Evolutionary conservation across 1,140 invertebrate species (phyloP), one percentile per base, ranked within the genome.

Genomic region (Drosophila navojoa): DNA sequence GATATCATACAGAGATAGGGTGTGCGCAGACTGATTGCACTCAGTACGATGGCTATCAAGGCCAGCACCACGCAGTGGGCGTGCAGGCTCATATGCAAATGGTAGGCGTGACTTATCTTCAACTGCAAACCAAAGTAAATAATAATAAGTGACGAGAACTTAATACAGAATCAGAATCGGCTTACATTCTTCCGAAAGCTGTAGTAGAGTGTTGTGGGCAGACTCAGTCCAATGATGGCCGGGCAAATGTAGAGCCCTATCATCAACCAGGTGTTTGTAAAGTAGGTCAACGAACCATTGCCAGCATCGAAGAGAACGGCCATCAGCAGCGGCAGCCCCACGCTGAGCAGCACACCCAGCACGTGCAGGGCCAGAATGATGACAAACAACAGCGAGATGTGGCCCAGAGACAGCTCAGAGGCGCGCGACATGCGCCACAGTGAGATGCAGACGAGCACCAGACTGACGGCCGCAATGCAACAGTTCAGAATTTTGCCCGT

Each of bases 281-380:
- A 96, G 94, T 95, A 96, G 60, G 95, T 94, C 94, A 95, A 94
- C 2, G 95, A 94, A 78, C 93, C 93, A 62, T 94, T 15, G 0
- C 82, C 82, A 6, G 79, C 79, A 79, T 87, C 82, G 15, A 67
- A 92, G 5, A 94, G 62, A 32, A 93, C 69, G 22, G 94, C 94
- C 32, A 93, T 77, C 22, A 94, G 87, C 29, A 92, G 86, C 1
- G 82, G 93, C 45, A 94, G 50, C 32, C 93, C 90, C 25, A 94
- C 92, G 13, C 93, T 87, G 2, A 94, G 71, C 1, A 77, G 9
- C 13, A 90, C 62, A 16, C 84, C 86, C n/a, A 79, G 9, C 7
- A 92, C 58, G 67, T 92, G 86, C 4, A 92, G 63, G 0, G 55
- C 63, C 5, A 91, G 44, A 7, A 91, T 68, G 2, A 81, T 78